phyloP scores from a whole-genome alignment of 2,888 invertebrate genomes.

The Platycheirus rosarum region DNA sequence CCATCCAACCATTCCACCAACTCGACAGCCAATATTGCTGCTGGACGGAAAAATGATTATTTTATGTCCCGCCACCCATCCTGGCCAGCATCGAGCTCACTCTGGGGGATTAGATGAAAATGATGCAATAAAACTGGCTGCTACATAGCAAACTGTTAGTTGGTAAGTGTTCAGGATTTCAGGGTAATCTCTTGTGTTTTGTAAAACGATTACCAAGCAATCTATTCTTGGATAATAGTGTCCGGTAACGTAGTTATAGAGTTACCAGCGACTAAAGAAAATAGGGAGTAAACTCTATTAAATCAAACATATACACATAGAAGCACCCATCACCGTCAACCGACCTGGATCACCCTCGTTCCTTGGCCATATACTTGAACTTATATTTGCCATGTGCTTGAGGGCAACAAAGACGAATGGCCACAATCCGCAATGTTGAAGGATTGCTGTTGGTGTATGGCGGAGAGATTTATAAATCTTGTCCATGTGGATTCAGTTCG shows the following conservation, averaged over 20 bases:
- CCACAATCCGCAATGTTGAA: constrained; percentile 17
- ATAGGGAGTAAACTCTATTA: constrained; percentile 24
- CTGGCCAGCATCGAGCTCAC: neutral
- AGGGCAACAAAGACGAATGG: constrained; percentile 28
- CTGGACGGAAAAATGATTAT: constrained; percentile 57
- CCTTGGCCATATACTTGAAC: neutral
- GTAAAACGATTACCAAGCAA: constrained; percentile 77
- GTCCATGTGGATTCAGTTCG: constrained; percentile 10
- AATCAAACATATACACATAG: constrained; percentile 30
- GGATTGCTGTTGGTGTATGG: constrained; percentile 16
- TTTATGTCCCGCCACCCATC: constrained; percentile 26
- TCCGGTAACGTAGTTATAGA: constrained; percentile 67
- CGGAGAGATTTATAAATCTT: constrained; percentile 57
- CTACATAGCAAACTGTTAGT: constrained; percentile 45
- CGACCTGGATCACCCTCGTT: neutral
- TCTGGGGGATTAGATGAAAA: constrained; percentile 49
- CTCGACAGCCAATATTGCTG: constrained; percentile 52
- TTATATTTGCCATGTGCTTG: constrained; percentile 26
- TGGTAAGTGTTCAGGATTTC: constrained; percentile 65
- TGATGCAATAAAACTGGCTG: constrained; percentile 46
- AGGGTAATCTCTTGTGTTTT: constrained; percentile 75
- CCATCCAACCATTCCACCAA: neutral
- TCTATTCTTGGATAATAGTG: constrained; percentile 75
- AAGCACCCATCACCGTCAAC: neutral
- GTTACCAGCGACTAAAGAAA: constrained; percentile 43